Evolutionary conservation across 2,113 vertebrate species (phyloP), one percentile per base, ranked within the genome.

Genomic region (Psittacula cyanocephala): DNA sequence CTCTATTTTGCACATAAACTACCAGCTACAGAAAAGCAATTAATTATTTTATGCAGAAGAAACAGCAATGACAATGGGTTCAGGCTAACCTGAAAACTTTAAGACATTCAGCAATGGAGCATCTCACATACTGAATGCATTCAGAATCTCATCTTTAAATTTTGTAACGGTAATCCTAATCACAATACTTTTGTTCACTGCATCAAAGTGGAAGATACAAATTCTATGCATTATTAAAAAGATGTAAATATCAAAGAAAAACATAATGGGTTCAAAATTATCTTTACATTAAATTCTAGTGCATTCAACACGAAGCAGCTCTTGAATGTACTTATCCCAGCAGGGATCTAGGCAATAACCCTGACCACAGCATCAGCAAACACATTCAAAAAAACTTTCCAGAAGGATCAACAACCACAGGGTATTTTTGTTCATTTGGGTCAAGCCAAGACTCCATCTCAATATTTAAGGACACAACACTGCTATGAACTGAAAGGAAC

Each of bases 101-200:
- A 60, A 44, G n/a, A n/a, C 11, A 35, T 9, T 33, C 55, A 35
- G 10, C 33, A 41, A 17, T 14, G 16, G 41, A 69, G 35, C 22
- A 24, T 13, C 37, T 43, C 29, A 18, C 2, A 1, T 31, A 44
- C 14, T 37, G 35, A 89, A 72, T 0, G 1, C 7, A 39, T 7
- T 15, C 4, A 41, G 35, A 67, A 77, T 24, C 31, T 31, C 2
- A 1, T 4, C 37, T 27, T 23, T 33, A 59, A 43, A 47, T 31
- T 84, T 50, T 23, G 3, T 13, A 64, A 62, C 27, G 28, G 19
- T 28, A 43, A 69, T 77, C 19, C n/a, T 17, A n/a, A 24, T 37
- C 62, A 43, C 10, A 35, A 25, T 33, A 33, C 11, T 33, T 28
- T 33, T 28, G 24, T 44, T 49, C n/a, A 31, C 14, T 60, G 18